Base-by-base conservation (phyloP, 64 coral and sea anemone species). In the Pocillopora verrucosa region DNA sequence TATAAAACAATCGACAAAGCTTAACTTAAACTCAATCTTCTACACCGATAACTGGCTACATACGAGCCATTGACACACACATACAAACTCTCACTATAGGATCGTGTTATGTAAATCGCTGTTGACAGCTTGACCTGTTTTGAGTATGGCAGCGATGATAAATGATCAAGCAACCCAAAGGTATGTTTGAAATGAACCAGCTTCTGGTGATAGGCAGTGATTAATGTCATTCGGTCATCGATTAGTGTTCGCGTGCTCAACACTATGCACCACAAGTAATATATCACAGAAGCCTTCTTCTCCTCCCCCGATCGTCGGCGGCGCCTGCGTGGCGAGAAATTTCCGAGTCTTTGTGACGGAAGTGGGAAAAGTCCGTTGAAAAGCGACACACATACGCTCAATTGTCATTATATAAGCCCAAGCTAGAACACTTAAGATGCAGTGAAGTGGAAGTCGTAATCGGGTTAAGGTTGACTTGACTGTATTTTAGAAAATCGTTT, bases 301-400 rank as follows among this genome's bases (percentile, higher is more conserved):
- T 36, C 82, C 82, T 85, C 24, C 82, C 22, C 63, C 35, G 80
- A 3, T 72, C 63, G 36, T 11, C 82, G 82, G 24, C 38, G 82
- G 82, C 82, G 82, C 82, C 82, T 26, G 19, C 35, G 19, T 45
- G 82, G 41, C 82, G 64, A 58, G 36, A 69, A 72, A 85, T 85
- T 81, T 81, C 60, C 79, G 79, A 61, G 79, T 25, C 79, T 81
- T 85, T 85, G 82, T 85, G 82, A 85, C 82, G 82, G 82, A 85
- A 85, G 82, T 85, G 65, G 82, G 36, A 85, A 72, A 85, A 85
- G 72, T 85, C 64, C 72, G 82, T 85, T 85, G 82, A 85, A 85
- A 85, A 85, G 82, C 82, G 82, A 85, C 30, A 85, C 64, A 85
- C 65, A 85, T 22, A 13, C 82, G 82, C 11, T 85, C 36, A 24